These are phyloP conservation scores for Chrysomela aeneicollis DNA, from an alignment of 2,888 invertebrate genomes.

Conservation along the genomic window DNA sequence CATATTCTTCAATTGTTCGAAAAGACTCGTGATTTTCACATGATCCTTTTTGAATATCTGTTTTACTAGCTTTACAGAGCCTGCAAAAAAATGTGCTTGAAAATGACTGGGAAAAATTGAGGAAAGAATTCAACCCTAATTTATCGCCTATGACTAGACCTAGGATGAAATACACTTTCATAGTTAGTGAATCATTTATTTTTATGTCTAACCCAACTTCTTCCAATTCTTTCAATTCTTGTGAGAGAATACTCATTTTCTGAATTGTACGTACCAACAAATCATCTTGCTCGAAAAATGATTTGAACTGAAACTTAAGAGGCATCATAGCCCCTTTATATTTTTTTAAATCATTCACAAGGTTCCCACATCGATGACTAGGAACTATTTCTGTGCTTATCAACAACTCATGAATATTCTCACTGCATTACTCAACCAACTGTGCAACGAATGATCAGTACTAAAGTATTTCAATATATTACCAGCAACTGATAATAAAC, in stretches of 20 bases:
- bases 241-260: constrained; percentile 8
- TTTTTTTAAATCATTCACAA: constrained; percentile 6
- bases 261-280: constrained; percentile 6
- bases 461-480: not conserved
- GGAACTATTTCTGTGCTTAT: constrained; percentile 13
- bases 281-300: constrained; percentile 24
- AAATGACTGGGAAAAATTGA: constrained; percentile 40
- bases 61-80: constrained; percentile 34
- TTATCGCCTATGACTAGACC: constrained; percentile 41
- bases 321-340: constrained; percentile 57
- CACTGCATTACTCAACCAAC: constrained; percentile 1
- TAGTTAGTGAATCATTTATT: constrained; percentile 5
- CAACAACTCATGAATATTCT: constrained; percentile 1
- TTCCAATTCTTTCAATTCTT: constrained; percentile 37
- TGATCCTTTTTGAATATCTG: constrained; percentile 20
- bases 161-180: constrained; percentile 37
- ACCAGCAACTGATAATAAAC: not conserved
- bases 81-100: constrained; percentile 37
- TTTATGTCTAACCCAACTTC: constrained; percentile 31
- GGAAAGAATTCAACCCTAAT: constrained; percentile 38
- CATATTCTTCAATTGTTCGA: constrained; percentile 39
- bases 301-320: constrained; percentile 27
- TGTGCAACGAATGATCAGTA: constrained; percentile 13
- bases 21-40: constrained; percentile 30
- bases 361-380: not conserved